Conservation (phyloP, 2,113 vertebrate genomes). For the Connochaetes taurinus region DNA sequence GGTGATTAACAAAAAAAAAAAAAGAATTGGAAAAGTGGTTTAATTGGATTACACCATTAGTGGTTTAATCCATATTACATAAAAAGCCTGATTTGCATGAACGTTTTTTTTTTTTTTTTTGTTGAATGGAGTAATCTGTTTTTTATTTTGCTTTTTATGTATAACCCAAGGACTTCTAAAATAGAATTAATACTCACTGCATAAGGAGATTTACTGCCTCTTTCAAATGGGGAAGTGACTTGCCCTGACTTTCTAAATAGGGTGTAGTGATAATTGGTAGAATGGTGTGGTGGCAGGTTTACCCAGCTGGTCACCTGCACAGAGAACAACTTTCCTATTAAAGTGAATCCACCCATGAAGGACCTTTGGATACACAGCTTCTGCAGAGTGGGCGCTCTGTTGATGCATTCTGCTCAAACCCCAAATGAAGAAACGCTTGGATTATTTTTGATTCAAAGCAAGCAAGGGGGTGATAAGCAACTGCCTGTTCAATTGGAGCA, state of each 20-base stretch:
- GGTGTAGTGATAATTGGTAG: conserved; percentile 34
- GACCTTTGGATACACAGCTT: conserved; percentile 38
- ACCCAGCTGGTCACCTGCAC: conserved; percentile 58
- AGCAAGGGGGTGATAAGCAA: conserved; percentile 48
- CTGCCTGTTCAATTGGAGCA: conserved; percentile 16
- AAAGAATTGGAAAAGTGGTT: not conserved
- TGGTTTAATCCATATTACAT: not conserved
- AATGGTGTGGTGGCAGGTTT: conserved; percentile 23
- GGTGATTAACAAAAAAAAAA: not conserved
- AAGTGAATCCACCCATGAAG: conserved; percentile 64
- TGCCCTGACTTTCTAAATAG: conserved; percentile 36
- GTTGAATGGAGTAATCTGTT: not conserved
- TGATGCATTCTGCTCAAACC: conserved; percentile 20
- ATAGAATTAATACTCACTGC: not conserved
- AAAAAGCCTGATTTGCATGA: not conserved
- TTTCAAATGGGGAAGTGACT: conserved; percentile 4
- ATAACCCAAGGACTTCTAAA: not conserved
- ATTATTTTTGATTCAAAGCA: conserved; percentile 64
- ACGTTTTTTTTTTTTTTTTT: not conserved
- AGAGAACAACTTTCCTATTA: conserved; percentile 60
- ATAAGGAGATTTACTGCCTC: conserved; percentile 2
- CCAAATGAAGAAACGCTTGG: conserved; percentile 48
- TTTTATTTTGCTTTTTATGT: not conserved
- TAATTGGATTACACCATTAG: not conserved
- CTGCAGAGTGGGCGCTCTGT: not conserved